Evolutionary conservation across 2,888 invertebrate genomes (phyloP).

Genomic region (Epirrita christyi): DNA sequence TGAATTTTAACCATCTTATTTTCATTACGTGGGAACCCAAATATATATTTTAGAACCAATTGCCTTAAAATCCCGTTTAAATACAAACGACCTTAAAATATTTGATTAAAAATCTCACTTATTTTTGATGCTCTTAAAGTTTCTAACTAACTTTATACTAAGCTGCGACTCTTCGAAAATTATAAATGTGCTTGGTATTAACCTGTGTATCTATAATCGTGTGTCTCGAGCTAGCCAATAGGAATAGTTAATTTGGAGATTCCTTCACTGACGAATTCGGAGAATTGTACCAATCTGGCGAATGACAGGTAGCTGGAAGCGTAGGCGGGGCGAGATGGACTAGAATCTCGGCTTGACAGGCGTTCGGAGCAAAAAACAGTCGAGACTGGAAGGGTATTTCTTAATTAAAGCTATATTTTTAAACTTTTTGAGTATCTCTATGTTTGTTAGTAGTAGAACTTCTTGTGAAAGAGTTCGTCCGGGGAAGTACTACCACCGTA

Average conservation of each 20-base stretch:
- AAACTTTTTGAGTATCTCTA: not conserved
- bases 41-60: slow-evolving; percentile 17
- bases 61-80: slow-evolving; percentile 19
- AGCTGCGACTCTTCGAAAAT: not conserved
- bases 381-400: slow-evolving; percentile 10
- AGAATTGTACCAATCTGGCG: slow-evolving; percentile 39
- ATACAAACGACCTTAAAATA: slow-evolving; percentile 25
- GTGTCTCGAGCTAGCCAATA: slow-evolving; percentile 47
- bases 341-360: slow-evolving; percentile 8
- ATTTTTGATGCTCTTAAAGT: slow-evolving; percentile 17
- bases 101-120: slow-evolving; percentile 29
- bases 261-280: slow-evolving; percentile 42
- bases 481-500: no score
- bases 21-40: slow-evolving; percentile 26
- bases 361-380: slow-evolving; percentile 7
- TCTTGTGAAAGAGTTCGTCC: no score
- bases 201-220: slow-evolving; percentile 10
- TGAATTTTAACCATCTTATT: slow-evolving; percentile 27
- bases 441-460: no score
- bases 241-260: slow-evolving; percentile 50
- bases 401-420: slow-evolving; percentile 9
- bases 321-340: slow-evolving; percentile 21
- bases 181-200: not conserved
- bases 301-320: slow-evolving; percentile 38
- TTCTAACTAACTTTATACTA: slow-evolving; percentile 9